Evolutionary conservation across 2,113 vertebrate species (phyloP).

Genomic region (Rattus rattus): DNA sequence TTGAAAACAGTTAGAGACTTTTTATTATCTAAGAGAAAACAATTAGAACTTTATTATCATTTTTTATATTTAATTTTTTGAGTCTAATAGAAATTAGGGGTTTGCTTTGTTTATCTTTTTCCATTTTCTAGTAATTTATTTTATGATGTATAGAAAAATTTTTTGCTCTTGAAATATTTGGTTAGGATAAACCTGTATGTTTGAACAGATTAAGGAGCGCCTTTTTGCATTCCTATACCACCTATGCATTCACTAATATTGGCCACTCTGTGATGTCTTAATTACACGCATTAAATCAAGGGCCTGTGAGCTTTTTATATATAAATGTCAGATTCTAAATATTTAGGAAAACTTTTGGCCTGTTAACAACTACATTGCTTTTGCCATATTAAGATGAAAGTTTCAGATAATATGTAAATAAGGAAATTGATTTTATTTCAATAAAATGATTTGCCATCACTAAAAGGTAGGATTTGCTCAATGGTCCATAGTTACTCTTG

Average conservation of each 20-base stretch:
- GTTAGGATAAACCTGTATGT: neutral
- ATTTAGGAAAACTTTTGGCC: neutral
- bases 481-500: neutral
- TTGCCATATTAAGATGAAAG: neutral
- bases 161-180: neutral
- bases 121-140: slow-evolving; percentile 15
- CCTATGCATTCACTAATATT: slow-evolving; percentile 14
- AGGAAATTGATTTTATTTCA: neutral
- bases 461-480: neutral
- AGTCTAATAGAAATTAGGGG: neutral
- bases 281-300: neutral
- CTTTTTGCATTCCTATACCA: neutral
- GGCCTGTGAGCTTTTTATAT: neutral
- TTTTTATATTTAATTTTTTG: neutral
- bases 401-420: slow-evolving; percentile 15
- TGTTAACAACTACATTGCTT: too few species aligned
- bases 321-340: slow-evolving; percentile 14
- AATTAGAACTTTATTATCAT: neutral
- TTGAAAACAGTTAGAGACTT: neutral
- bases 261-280: neutral
- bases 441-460: slow-evolving; percentile 28
- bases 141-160: neutral
- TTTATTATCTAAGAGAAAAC: neutral
- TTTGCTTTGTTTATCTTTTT: neutral
- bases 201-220: neutral